Evolutionary conservation across 2,888 invertebrate genomes (phyloP), one percentile per base, ranked within the genome.

Genomic region (Perdita meconis): DNA sequence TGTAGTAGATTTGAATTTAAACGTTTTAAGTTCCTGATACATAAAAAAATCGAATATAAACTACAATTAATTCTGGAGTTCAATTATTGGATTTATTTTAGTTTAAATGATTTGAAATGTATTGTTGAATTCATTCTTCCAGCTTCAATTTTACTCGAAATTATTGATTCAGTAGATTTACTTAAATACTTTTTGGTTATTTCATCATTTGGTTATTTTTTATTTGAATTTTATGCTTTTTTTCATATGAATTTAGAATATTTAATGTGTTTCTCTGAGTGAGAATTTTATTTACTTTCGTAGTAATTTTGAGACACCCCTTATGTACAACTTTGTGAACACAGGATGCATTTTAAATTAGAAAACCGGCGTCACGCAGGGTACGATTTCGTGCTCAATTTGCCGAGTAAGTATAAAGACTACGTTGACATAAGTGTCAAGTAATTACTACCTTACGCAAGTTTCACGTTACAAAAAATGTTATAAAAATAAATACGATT

Each of bases 281-380:
- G 16, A 36, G 19, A 22, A 47, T 22, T 0, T 8, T 19, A 1
- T 19, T 10, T 30, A 19, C 34, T 22, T 65, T 44, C 6, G 0
- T 56, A 3, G 16, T 16, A 57, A 5, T 30, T 57, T 40, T 6
- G 3, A 34, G 50, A 16, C 38, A 71, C 57, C 50, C 4, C 10
- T 30, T 40, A 57, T 4, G n/a, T 13, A 5, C 10, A 40, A 34
- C 22, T 19, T 30, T 66, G 13, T 12, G 66, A 64, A 65, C 16
- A n/a, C n/a, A n/a, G n/a, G n/a, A n/a, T n/a, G n/a, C n/a, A n/a
- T n/a, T n/a, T n/a, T n/a, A n/a, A n/a, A n/a, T n/a, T n/a, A n/a
- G n/a, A n/a, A n/a, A n/a, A n/a, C n/a, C n/a, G n/a, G n/a, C n/a
- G n/a, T n/a, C n/a, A n/a, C n/a, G n/a, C n/a, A n/a, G n/a, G n/a